Evolutionary conservation across 2,113 vertebrate species (phyloP).

Genomic region (Prinia subflava): DNA sequence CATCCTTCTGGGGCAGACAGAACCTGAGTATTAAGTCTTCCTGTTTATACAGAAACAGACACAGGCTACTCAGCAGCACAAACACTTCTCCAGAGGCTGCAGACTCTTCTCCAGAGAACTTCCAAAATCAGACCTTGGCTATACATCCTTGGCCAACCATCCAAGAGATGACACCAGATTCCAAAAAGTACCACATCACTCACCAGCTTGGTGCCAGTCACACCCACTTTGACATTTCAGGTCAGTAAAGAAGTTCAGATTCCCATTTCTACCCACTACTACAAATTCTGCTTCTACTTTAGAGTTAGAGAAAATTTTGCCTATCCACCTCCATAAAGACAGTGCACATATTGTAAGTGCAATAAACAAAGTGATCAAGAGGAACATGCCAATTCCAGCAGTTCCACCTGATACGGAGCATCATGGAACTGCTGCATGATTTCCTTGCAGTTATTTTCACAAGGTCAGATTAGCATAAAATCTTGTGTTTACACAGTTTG

Average conservation of each 20-base stretch:
- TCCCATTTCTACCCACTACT: not conserved
- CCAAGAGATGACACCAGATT: not conserved
- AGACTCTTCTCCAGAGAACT: not conserved
- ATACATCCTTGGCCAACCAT: not conserved
- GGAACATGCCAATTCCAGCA: not conserved
- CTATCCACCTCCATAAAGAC: not conserved
- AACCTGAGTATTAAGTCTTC: not conserved
- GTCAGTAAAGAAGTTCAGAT: not conserved
- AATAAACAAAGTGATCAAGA: not conserved
- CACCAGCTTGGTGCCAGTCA: not conserved
- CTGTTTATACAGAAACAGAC: not conserved
- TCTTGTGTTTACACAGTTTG: not conserved
- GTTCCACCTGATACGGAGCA: not conserved
- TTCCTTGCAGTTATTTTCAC: not conserved
- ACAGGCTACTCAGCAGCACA: not conserved
- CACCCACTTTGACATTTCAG: not conserved
- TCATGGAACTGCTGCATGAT: not conserved
- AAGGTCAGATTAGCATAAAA: not conserved
- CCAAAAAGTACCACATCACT: not conserved
- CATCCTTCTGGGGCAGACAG: conserved; percentile 1
- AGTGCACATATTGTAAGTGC: not conserved
- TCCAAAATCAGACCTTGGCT: not conserved
- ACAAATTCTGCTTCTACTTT: not conserved
- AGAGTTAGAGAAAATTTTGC: not conserved
- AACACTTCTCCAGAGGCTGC: not conserved